Evolutionary conservation across 23 tunicate species (phyloP).

Genomic region (Styela plicata): DNA sequence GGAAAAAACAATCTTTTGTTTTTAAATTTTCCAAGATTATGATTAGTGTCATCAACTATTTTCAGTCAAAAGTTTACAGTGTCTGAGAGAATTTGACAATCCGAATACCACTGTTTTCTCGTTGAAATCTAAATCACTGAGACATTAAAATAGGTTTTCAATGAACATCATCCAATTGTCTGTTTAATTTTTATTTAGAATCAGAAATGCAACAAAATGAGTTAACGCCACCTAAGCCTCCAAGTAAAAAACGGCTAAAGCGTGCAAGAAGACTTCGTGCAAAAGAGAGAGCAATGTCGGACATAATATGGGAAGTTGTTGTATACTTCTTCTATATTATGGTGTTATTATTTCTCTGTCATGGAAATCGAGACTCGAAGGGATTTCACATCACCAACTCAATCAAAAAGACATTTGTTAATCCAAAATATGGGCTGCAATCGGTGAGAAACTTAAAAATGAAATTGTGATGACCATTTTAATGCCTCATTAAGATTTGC

Average conservation of each 20-base stretch:
- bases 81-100: too few species aligned
- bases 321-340: slow-evolving; percentile 79
- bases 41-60: too few species aligned
- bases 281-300: slow-evolving; percentile 87
- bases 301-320: slow-evolving; percentile 83
- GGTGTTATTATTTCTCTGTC: slow-evolving; percentile 88
- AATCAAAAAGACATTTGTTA: slow-evolving; percentile 74
- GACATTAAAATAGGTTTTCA: too few species aligned
- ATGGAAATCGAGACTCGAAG: slow-evolving; percentile 71
- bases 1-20: too few species aligned
- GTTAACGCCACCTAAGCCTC: slow-evolving; percentile 85
- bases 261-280: slow-evolving; percentile 68
- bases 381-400: slow-evolving; percentile 63
- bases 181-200: slow-evolving; percentile 43
- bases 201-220: slow-evolving; percentile 68
- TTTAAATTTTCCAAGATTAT: too few species aligned
- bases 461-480: too few species aligned
- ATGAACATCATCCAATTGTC: too few species aligned
- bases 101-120: too few species aligned
- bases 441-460: slow-evolving; percentile 80
- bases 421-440: slow-evolving; percentile 54
- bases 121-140: too few species aligned
- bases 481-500: too few species aligned
- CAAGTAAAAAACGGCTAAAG: slow-evolving; percentile 75
- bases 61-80: too few species aligned